Percentiles rank a stretch among this genome's conserved stretches.
Evolutionary conservation across 1,140 invertebrate species (phyloP).

Genomic region (Neuroterus valhalla): DNA sequence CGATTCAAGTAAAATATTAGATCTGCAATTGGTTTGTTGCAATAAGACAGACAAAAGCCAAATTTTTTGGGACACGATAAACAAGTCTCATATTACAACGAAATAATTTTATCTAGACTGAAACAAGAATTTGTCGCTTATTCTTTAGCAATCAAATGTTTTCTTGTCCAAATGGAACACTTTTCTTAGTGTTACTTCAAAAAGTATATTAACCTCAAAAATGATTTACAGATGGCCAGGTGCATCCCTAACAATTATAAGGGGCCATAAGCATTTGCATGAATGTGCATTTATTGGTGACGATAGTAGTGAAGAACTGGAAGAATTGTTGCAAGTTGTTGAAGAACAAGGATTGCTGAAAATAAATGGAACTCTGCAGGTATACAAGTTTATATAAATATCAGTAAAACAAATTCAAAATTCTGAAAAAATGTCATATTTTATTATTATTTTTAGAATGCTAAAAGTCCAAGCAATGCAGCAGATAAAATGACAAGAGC

Average conservation of each 20-base stretch:
- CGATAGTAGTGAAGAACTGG: constrained; percentile 83
- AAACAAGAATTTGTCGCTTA: no score
- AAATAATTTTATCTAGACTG: no score
- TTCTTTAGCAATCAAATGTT: no score
- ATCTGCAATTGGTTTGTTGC: no score
- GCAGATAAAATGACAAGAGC: constrained; percentile 73
- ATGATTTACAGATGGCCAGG: constrained; percentile 80
- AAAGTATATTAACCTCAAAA: background rate
- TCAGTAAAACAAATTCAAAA: background rate
- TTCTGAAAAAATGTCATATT: background rate
- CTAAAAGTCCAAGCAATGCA: constrained; percentile 64
- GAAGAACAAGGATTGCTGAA: constrained; percentile 56
- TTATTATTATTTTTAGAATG: constrained; percentile 45
- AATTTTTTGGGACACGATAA: no score
- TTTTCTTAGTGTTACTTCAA: background rate
- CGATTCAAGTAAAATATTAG: no score
- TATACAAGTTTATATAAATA: constrained; percentile 3
- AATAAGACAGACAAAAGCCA: no score
- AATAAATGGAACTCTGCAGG: constrained; percentile 39
- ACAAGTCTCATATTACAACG: no score
- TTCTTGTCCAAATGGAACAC: no score
- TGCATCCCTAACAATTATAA: constrained; percentile 83
- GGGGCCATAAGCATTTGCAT: constrained; percentile 84
- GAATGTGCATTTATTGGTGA: constrained; percentile 89
- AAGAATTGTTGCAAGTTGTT: constrained; percentile 77